A percentile compares a stretch with the other conserved stretches of the same genome.
Evolutionary conservation across 2,797 vertebrate genomes (phyloP).

Genomic region (Parambassis ranga): DNA sequence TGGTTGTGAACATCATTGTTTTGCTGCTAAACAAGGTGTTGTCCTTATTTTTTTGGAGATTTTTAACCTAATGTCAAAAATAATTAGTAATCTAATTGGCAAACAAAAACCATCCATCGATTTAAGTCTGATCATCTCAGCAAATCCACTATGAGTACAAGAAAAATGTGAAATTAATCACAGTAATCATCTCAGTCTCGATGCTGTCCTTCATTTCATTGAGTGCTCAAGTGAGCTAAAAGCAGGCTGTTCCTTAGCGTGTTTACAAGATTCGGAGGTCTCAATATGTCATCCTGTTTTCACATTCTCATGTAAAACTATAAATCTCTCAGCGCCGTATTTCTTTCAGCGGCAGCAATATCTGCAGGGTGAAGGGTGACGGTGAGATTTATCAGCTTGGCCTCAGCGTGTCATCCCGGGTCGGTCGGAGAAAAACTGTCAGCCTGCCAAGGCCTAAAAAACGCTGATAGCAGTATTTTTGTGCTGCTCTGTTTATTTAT

Average conservation of each 20-base stretch:
- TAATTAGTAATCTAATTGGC: constrained; percentile 35
- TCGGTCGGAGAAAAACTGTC: constrained; percentile 28
- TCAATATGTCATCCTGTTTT: constrained; percentile 37
- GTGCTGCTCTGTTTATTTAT: constrained; percentile 4
- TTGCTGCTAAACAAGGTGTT: constrained; percentile 21
- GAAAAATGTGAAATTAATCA: neutral
- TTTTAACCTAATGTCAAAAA: constrained; percentile 25
- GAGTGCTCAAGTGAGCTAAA: constrained; percentile 25
- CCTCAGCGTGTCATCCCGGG: constrained; percentile 32
- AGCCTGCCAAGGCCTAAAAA: constrained; percentile 27
- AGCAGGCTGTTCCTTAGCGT: neutral
- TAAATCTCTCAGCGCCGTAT: constrained; percentile 21
- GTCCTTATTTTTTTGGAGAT: neutral
- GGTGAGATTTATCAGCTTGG: constrained; percentile 53
- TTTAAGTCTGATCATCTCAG: constrained; percentile 13
- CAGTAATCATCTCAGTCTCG: neutral
- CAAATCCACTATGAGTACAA: neutral
- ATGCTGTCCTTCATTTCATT: constrained; percentile 36
- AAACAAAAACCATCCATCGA: constrained; percentile 4
- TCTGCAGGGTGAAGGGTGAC: constrained; percentile 31
- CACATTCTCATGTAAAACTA: constrained; percentile 32
- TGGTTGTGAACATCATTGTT: neutral
- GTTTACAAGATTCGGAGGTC: constrained; percentile 25
- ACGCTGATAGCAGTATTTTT: constrained; percentile 16
- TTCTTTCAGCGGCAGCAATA: constrained; percentile 28